Percentiles rank a stretch among this genome's conserved stretches.
Evolutionary conservation across 2,113 vertebrate genomes (phyloP).

Genomic region (Corapipo altera): DNA sequence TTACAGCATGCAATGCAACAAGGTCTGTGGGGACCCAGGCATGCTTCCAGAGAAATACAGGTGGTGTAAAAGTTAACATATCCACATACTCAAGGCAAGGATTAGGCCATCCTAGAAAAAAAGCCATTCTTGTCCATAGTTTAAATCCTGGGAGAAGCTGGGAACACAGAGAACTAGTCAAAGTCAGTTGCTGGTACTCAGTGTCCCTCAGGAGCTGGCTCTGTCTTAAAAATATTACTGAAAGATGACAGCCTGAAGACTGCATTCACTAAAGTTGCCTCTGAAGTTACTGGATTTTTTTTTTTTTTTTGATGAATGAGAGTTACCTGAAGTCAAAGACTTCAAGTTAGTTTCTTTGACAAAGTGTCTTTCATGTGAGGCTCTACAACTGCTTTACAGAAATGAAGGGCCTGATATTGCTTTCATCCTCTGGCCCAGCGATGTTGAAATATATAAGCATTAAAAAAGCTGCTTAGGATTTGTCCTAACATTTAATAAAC

Average conservation of each 20-base stretch:
- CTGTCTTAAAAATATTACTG: neutral
- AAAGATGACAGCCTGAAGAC: neutral
- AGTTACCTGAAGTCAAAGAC: neutral
- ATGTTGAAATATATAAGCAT: neutral
- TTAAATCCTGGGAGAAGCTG: neutral
- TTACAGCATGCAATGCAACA: fast-evolving
- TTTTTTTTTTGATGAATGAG: neutral
- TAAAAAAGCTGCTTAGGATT: neutral
- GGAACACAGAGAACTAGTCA: neutral
- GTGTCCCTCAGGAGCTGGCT: neutral
- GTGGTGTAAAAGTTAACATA: neutral
- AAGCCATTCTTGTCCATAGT: neutral
- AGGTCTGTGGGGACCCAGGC: neutral
- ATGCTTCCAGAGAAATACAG: neutral
- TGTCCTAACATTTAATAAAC: neutral
- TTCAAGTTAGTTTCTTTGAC: neutral
- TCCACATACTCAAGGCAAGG: neutral
- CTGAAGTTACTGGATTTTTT: neutral
- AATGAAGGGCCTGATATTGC: neutral
- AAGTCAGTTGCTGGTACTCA: neutral
- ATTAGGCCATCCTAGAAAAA: neutral
- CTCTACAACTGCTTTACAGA: neutral
- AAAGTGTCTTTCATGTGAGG: neutral
- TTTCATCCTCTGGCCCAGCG: neutral
- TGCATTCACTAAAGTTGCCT: neutral